A percentile compares a stretch with the other conserved stretches of the same genome.
phyloP scores from a whole-genome alignment of 2,888 invertebrate genomes.

The Platycheirus albimanus region DNA sequence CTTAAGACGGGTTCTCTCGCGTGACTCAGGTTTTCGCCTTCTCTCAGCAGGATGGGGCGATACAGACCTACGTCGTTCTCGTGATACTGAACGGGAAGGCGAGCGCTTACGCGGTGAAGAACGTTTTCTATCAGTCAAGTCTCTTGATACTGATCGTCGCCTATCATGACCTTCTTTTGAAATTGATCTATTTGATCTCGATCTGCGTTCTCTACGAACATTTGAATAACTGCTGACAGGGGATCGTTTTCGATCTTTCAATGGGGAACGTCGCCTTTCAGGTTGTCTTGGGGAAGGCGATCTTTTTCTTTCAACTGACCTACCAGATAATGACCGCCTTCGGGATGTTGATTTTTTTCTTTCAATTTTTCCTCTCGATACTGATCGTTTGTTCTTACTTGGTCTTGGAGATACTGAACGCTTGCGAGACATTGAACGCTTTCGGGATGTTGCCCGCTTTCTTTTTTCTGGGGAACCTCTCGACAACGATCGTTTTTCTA shows the following conservation, averaged over 20 bases:
- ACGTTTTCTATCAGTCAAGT: slow-evolving; percentile 4
- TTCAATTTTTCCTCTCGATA: slow-evolving; percentile 6
- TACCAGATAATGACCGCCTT: slow-evolving; percentile 14
- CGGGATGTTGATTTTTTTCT: slow-evolving; percentile 42
- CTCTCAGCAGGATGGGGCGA: slow-evolving; percentile 33
- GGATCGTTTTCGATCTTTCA: slow-evolving; percentile 41
- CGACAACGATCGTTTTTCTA: slow-evolving; percentile 54
- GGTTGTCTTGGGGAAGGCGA: neutral
- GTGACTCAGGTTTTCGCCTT: slow-evolving; percentile 31
- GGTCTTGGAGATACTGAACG: slow-evolving; percentile 22
- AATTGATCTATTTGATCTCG: slow-evolving; percentile 21
- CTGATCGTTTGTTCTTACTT: neutral
- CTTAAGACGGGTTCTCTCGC: slow-evolving; percentile 31
- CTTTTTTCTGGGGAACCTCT: slow-evolving; percentile 20
- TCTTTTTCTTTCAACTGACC: slow-evolving; percentile 40
- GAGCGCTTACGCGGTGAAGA: slow-evolving; percentile 33
- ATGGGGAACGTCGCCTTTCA: slow-evolving; percentile 23
- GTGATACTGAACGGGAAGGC: slow-evolving; percentile 32
- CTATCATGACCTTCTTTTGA: slow-evolving; percentile 7
- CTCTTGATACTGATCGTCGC: slow-evolving; percentile 21
- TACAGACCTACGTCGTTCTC: slow-evolving; percentile 42
- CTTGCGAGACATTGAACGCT: slow-evolving; percentile 13
- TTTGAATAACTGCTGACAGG: neutral
- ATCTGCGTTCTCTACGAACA: slow-evolving; percentile 15
- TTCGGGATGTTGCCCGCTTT: slow-evolving; percentile 8